Base-by-base conservation (phyloP, 2,797 vertebrate genomes). In the Centropyge bicolor region DNA sequence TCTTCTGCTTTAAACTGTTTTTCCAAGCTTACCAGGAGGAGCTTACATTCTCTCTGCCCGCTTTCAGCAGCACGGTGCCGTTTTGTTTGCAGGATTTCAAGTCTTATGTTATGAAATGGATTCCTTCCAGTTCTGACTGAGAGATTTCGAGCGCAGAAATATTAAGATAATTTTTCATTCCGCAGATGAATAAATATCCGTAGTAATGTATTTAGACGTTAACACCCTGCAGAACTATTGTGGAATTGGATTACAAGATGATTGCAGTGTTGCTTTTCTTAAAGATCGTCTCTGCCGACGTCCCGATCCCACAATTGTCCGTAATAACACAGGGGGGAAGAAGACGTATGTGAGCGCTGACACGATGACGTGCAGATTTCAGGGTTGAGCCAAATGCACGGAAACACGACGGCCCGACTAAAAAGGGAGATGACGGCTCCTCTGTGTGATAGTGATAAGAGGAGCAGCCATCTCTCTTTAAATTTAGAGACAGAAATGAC, bases 221-320 rank as follows among this genome's bases (percentile, higher is more conserved):
- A 76, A 64, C 45, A 73, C 45, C 71, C 68, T 24, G 45, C 52
- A 67, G 67, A 73, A 36, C 56, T 82, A 35, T 66, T 57, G 49
- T 57, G 24, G 24, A 78, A 82, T 67, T 51, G 31, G 41, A 88
- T 86, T 73, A 80, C 60, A 16, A 27, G 65, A 69, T 71, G 70
- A 84, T 60, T 89, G 65, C 73, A 54, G 43, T 36, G 69, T 41
- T 75, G 72, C 68, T 78, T 70, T 71, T 74, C 22, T 66, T 19
- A 65, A 54, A 62, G 13, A 40, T 9, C 0, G 40, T 69, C 43
- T 82, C 70, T 43, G 4, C 67, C 38, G 43, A 59, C 38, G 68
- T 63, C 40, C 38, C 71, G 63, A 40, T 74, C 70, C 76, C 48
- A 59, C 70, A 71, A 57, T 80, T 72, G 72, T 74, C 48, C 9